Evolutionary conservation across 1,140 invertebrate genomes (phyloP).

Genomic region (Papilio polytes): DNA sequence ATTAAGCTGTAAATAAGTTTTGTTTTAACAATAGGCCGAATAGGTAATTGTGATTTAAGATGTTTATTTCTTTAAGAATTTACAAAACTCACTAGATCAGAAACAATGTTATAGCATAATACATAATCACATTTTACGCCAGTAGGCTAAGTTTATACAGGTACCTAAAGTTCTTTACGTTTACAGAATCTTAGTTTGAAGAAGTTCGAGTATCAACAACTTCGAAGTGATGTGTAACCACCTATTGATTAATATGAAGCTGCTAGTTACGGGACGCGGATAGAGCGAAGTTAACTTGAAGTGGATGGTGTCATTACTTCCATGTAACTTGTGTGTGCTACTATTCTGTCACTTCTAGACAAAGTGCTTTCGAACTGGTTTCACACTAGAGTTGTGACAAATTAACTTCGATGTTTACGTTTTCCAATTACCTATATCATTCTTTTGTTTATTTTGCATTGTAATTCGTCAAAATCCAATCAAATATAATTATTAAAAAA

Average conservation of each 20-base stretch:
- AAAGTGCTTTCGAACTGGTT: not conserved
- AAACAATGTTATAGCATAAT: too few relatives aligned
- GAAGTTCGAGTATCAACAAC: not conserved
- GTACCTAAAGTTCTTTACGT: not conserved
- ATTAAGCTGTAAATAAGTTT: too few relatives aligned
- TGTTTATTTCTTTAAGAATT: not conserved
- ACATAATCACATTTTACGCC: too few relatives aligned
- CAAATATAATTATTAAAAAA: too few relatives aligned
- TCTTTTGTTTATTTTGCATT: too few relatives aligned
- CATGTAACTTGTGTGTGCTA: constrained; percentile 26
- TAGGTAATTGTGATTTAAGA: too few relatives aligned
- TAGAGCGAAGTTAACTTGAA: constrained; percentile 34
- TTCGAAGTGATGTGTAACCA: constrained; percentile 10
- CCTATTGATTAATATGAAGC: constrained; percentile 33
- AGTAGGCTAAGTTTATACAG: not conserved
- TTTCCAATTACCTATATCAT: too few relatives aligned
- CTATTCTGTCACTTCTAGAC: constrained; percentile 15
- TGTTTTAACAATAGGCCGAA: too few relatives aligned
- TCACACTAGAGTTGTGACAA: too few relatives aligned
- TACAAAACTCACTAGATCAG: too few relatives aligned
- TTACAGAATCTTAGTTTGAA: not conserved
- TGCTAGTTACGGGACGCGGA: constrained; percentile 25
- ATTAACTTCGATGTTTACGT: too few relatives aligned
- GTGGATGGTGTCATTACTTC: constrained; percentile 19
- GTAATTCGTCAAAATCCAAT: too few relatives aligned